These are phyloP conservation scores for Brachyptera putata DNA, from an alignment of 2,888 invertebrate species.

Conservation along the genomic window DNA sequence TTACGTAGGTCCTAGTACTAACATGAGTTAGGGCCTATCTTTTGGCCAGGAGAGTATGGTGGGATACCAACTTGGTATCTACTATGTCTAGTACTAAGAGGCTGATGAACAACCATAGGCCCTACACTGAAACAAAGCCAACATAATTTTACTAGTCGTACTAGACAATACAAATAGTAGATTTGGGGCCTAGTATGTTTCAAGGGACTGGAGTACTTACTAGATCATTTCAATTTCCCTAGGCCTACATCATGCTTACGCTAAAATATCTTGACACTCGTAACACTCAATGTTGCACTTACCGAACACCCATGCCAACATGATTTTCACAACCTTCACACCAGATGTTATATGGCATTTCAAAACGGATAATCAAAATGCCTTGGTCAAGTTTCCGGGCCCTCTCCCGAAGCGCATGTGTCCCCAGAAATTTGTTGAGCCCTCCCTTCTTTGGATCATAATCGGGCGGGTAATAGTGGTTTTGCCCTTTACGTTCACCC, in stretches of 20 bases:
- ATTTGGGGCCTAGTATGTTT: too few species aligned
- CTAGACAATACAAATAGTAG: too few species aligned
- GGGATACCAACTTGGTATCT: too few species aligned
- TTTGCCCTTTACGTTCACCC: slow-evolving; percentile 98
- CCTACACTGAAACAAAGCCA: too few species aligned
- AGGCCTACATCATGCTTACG: not conserved
- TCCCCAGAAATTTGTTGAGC: slow-evolving; percentile 88
- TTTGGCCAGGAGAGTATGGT: too few species aligned
- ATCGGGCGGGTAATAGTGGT: slow-evolving; percentile 98
- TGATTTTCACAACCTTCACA: slow-evolving; percentile 97
- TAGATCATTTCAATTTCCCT: not conserved
- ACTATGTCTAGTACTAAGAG: too few species aligned
- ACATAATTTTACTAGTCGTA: too few species aligned
- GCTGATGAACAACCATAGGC: too few species aligned
- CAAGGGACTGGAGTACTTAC: too few species aligned
- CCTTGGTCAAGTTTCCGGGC: slow-evolving; percentile 94
- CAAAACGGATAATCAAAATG: slow-evolving; percentile 94
- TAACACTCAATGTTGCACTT: slow-evolving; percentile 34
- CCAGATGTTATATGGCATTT: slow-evolving; percentile 99
- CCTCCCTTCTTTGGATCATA: slow-evolving; percentile 95
- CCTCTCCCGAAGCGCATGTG: slow-evolving; percentile 92
- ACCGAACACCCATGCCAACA: slow-evolving; percentile 96
- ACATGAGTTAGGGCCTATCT: too few species aligned
- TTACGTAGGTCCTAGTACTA: too few species aligned
- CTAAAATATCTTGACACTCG: not conserved